phyloP scores from a whole-genome alignment of 2,888 invertebrate genomes.

The Metacarcinus magister region DNA sequence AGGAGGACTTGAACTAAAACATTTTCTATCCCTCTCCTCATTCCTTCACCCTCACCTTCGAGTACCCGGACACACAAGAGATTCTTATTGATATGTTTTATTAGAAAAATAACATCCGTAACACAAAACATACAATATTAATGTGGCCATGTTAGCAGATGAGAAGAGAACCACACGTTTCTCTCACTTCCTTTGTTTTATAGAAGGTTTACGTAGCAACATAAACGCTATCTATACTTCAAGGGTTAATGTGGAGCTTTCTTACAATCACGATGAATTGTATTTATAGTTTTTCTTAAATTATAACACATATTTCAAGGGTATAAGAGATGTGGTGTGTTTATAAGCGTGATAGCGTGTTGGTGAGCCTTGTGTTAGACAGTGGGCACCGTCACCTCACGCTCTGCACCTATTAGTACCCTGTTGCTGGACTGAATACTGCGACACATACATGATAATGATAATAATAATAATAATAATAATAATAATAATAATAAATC shows the following conservation, averaged over 20 bases:
- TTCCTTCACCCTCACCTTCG: background rate
- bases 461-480: too few species aligned
- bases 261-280: too few species aligned
- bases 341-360: too few species aligned
- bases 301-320: background rate
- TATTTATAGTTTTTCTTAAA: background rate
- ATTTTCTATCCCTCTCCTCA: background rate
- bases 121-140: background rate
- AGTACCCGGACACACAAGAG: background rate
- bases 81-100: background rate
- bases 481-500: too few species aligned
- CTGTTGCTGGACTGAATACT: conserved; percentile 40
- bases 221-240: too few species aligned
- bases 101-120: conserved; percentile 40
- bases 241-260: background rate
- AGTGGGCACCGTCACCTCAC: background rate
- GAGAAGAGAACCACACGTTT: background rate
- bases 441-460: background rate
- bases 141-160: background rate
- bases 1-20: too few species aligned
- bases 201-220: too few species aligned
- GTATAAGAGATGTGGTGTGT: too few species aligned
- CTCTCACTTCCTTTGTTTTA: background rate
- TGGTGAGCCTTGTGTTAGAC: background rate
- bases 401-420: background rate